Percentiles rank a stretch among this genome's conserved stretches.
phyloP scores from a whole-genome alignment of 2,888 invertebrate species.

The Drosophila pseudotakahashii region DNA sequence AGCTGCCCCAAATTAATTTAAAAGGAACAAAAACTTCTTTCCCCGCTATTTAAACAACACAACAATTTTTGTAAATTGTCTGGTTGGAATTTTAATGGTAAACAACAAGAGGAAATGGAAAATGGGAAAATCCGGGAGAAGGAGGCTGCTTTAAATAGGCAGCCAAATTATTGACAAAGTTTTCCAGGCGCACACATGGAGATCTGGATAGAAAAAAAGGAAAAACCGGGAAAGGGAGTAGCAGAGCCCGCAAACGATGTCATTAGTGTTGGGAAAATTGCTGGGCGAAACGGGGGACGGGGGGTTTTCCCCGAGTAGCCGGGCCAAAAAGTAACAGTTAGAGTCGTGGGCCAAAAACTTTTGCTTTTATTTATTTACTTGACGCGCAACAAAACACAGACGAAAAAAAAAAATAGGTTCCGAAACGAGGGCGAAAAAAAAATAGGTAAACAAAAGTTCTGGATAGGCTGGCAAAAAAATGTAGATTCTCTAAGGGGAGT shows the following conservation, averaged over 20 bases:
- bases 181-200: slow-evolving; percentile 48
- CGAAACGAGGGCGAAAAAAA: slow-evolving; percentile 31
- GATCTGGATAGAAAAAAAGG: slow-evolving; percentile 11
- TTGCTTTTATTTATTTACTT: slow-evolving; percentile 74
- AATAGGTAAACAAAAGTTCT: slow-evolving; percentile 39
- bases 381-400: slow-evolving; percentile 43
- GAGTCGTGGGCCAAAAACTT: slow-evolving; percentile 55
- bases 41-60: slow-evolving; percentile 72
- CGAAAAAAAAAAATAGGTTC: slow-evolving; percentile 24
- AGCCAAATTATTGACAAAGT: slow-evolving; percentile 71
- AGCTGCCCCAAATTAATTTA: slow-evolving; percentile 75
- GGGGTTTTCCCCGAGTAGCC: not conserved
- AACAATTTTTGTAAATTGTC: slow-evolving; percentile 71
- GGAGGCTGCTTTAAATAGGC: slow-evolving; percentile 69
- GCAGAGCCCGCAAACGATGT: slow-evolving; percentile 69
- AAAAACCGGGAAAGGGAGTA: not conserved
- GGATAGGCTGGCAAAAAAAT: slow-evolving; percentile 14
- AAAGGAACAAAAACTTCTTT: slow-evolving; percentile 47
- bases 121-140: slow-evolving; percentile 11
- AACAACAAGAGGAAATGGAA: slow-evolving; percentile 45
- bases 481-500: slow-evolving; percentile 7
- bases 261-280: slow-evolving; percentile 59
- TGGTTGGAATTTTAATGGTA: slow-evolving; percentile 76
- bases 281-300: not conserved
- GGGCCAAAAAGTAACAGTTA: slow-evolving; percentile 56